Evolutionary conservation across 2,113 vertebrate genomes (phyloP), one percentile per base, ranked within the genome.

Genomic region (Ageneiosus marmoratus): DNA sequence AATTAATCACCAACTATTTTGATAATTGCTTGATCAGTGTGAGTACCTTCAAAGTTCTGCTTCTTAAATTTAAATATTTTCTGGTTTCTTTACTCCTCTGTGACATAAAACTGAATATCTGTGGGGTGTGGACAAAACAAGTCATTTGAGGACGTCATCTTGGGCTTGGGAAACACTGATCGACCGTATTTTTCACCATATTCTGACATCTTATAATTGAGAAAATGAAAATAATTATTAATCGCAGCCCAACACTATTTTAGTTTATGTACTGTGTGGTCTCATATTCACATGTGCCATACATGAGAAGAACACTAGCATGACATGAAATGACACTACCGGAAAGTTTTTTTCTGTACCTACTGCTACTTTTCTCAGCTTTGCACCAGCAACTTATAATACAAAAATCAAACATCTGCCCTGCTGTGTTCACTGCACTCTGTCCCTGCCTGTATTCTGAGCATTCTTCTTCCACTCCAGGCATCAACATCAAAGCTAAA

Each of bases 391-490:
- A 41, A 16, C 29, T 79, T 10, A 65, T 32, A 79, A 65, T 9
- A 51, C 27, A 67, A 34, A 22, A 51, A 2, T 67, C 62, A 67
- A 51, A 55, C 20, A 29, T 74, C 67, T 50, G n/a, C 20, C 37
- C 58, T 53, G 51, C 50, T 51, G 13, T 37, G 41, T 50, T 15
- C 18, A 55, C 15, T 41, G 62, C 51, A 53, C 62, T 34, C 32
- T 32, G 12, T 16, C 37, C 16, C 8, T 1, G 29, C 56, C 72
- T 81, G 53, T 80, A 81, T 81, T 81, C 53, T 51, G 22, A 77
- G 44, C 79, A 85, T 82, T 85, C 79, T 22, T 74, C 11, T 63
- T 60, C 46, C 46, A 50, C 79, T 60, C 15, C 18, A 32, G 80
- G 24, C 63, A 77, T 3, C 44, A 41, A 50, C 27, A 81, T 63